A percentile compares a stretch with the other conserved stretches of the same genome.
phyloP scores from a whole-genome alignment of 2,797 vertebrate genomes.

The Sebastes flavidus region DNA sequence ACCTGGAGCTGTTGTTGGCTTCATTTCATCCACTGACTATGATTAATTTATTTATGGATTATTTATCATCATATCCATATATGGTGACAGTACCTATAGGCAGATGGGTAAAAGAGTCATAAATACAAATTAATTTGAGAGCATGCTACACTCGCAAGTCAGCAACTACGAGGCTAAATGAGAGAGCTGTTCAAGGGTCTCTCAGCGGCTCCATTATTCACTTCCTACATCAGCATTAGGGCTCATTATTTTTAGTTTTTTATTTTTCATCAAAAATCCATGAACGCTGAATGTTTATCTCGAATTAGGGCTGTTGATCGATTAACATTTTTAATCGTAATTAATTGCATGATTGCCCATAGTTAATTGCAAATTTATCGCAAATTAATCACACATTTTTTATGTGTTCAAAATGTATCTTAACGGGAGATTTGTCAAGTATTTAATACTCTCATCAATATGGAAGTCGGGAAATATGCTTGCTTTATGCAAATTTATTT shows the following conservation, averaged over 20 bases:
- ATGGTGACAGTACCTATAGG: slow-evolving; percentile 12
- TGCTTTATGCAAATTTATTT: background rate
- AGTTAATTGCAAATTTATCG: background rate
- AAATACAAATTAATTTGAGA: slow-evolving; percentile 22
- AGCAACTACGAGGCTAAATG: slow-evolving; percentile 1
- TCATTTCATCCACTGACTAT: background rate
- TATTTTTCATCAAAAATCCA: background rate
- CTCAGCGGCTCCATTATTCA: background rate
- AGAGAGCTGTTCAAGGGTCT: background rate
- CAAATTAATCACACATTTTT: background rate
- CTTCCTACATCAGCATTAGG: background rate
- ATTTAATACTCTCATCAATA: background rate
- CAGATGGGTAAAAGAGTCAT: slow-evolving; percentile 4
- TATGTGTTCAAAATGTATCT: background rate
- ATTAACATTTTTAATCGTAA: background rate
- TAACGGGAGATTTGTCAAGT: background rate
- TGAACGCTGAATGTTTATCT: background rate
- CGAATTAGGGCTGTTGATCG: background rate
- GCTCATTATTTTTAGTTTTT: background rate
- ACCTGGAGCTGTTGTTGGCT: background rate
- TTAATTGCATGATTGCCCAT: background rate
- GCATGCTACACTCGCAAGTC: background rate
- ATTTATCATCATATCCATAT: slow-evolving; percentile 35
- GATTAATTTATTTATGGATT: slow-evolving; percentile 9
- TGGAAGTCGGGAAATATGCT: background rate